phyloP scores from a whole-genome alignment of 1,140 invertebrate genomes.

The Temnothorax curvispinosus region DNA sequence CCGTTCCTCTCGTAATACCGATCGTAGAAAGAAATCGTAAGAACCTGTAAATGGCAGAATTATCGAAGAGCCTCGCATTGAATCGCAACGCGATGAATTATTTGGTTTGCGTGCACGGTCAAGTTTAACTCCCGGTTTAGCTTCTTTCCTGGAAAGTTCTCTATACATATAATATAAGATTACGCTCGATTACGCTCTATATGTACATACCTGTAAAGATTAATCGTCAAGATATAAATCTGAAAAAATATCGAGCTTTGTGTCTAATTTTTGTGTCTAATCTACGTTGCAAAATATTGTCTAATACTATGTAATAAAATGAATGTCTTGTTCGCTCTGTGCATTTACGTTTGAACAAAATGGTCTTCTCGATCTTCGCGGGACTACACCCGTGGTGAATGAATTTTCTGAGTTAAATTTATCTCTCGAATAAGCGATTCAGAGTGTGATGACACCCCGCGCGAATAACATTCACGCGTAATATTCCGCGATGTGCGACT shows the following conservation, averaged over 20 bases:
- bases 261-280: background rate
- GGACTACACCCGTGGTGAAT: background rate
- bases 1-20: background rate
- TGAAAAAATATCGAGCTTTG: background rate
- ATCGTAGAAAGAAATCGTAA: background rate
- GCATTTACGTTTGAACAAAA: background rate
- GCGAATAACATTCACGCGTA: background rate
- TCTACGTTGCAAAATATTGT: background rate
- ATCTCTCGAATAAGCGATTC: background rate
- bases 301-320: background rate
- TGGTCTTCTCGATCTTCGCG: background rate
- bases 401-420: background rate
- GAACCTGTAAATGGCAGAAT: background rate
- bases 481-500: background rate
- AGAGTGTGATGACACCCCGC: background rate
- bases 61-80: background rate
- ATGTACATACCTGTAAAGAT: background rate
- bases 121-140: background rate
- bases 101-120: background rate
- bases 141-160: background rate
- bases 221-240: conserved; percentile 24
- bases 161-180: background rate
- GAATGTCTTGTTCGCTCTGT: background rate
- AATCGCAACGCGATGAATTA: conserved; percentile 16
- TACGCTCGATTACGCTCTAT: background rate